Percentiles rank a stretch among this genome's conserved stretches.
These are phyloP conservation scores for Campopleginae sp. DNA, from an alignment of 2,888 invertebrate species.

Conservation along the genomic window DNA sequence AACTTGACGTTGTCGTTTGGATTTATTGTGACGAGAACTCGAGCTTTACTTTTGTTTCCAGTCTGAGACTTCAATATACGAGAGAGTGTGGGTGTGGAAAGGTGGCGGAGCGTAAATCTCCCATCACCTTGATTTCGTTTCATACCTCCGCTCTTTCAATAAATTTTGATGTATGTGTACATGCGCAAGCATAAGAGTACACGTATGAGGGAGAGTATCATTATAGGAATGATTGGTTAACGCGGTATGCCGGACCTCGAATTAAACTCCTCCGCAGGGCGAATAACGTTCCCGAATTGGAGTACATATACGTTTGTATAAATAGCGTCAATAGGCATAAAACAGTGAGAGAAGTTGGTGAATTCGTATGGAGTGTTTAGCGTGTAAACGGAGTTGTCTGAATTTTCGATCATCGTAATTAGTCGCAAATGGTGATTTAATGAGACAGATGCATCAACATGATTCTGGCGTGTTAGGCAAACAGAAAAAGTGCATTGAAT, in stretches of 20 bases:
- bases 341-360: background rate
- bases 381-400: background rate
- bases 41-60: constrained; percentile 1
- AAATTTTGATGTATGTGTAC: background rate
- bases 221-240: constrained; percentile 57
- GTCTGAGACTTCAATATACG: constrained; percentile 7
- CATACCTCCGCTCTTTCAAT: background rate
- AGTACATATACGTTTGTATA: background rate
- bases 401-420: constrained; percentile 10
- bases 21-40: background rate
- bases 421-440: background rate
- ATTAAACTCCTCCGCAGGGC: constrained; percentile 51
- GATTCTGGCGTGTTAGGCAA: background rate
- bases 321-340: background rate
- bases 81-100: constrained; percentile 27
- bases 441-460: background rate
- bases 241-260: constrained; percentile 39
- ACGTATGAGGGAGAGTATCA: constrained; percentile 29
- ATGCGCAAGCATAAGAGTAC: background rate
- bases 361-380: background rate
- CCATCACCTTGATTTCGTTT: constrained; percentile 48
- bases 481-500: background rate
- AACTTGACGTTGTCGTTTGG: background rate
- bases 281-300: constrained; percentile 33
- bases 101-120: constrained; percentile 37